A percentile compares a stretch with the other conserved stretches of the same genome.
Conservation (phyloP, 2,113 vertebrate species). For the Bombycilla garrulus region DNA sequence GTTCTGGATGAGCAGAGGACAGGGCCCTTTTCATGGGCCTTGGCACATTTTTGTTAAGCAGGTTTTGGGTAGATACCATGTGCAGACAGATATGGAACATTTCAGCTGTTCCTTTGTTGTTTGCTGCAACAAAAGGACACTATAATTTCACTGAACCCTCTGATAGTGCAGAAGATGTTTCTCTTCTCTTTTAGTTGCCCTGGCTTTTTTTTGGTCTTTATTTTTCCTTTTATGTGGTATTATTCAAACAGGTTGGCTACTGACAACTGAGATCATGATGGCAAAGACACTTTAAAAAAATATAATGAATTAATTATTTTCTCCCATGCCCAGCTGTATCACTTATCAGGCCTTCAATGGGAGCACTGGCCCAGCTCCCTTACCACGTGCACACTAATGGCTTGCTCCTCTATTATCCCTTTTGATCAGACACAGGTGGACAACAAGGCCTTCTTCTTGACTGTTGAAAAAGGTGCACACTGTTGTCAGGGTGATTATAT, state of each 20-base stretch:
- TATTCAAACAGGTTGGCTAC: conserved; percentile 46
- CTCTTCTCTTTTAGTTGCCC: not conserved
- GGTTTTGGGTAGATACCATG: conserved; percentile 45
- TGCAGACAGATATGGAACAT: conserved; percentile 33
- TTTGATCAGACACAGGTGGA: conserved; percentile 74
- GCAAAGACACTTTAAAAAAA: conserved; percentile 44
- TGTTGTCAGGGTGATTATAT: conserved; percentile 75
- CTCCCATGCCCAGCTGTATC: conserved; percentile 47
- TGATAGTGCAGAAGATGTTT: not conserved
- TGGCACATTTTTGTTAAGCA: not conserved
- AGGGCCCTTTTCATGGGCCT: not conserved
- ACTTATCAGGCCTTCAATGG: conserved; percentile 61
- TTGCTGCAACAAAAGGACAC: not conserved
- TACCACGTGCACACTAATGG: conserved; percentile 57
- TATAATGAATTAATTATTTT: conserved; percentile 73
- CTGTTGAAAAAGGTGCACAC: conserved; percentile 67
- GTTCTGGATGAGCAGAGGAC: not conserved
- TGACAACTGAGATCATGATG: conserved; percentile 47
- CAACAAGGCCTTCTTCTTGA: conserved; percentile 65
- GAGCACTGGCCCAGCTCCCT: conserved; percentile 50
- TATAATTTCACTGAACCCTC: conserved; percentile 34
- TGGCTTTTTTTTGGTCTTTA: not conserved
- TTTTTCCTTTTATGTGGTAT: not conserved
- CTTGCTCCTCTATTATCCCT: conserved; percentile 58
- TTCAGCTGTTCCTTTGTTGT: conserved; percentile 39